Conservation (phyloP, 2,113 vertebrate genomes). For the Tupaia chinensis region DNA sequence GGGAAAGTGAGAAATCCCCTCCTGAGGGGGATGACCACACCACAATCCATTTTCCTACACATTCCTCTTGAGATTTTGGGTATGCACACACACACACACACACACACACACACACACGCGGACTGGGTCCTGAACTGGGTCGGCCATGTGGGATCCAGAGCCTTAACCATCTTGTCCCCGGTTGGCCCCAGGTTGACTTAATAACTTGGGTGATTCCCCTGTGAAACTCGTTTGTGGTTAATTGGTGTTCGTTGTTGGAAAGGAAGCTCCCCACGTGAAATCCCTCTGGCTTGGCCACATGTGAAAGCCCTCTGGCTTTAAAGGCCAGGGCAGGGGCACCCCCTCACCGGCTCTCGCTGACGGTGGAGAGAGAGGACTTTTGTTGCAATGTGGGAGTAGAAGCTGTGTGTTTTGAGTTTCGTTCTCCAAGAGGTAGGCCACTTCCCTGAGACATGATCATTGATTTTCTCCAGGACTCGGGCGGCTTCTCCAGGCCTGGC, state of each 20-base stretch:
- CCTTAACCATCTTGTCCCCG: too few relatives aligned
- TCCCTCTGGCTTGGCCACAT: neutral
- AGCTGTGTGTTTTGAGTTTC: neutral
- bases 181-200: neutral
- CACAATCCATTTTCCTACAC: too few relatives aligned
- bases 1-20: too few relatives aligned
- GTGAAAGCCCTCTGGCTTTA: neutral
- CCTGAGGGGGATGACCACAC: too few relatives aligned
- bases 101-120: too few relatives aligned
- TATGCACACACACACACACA: too few relatives aligned
- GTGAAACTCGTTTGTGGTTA: neutral
- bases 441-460: too few relatives aligned
- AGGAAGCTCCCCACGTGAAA: neutral
- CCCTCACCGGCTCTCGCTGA: too few relatives aligned
- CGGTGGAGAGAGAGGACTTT: neutral
- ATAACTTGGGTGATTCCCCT: neutral
- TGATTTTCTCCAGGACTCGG: neutral
- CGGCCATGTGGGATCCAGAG: too few relatives aligned
- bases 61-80: too few relatives aligned
- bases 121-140: too few relatives aligned
- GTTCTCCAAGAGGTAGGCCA: neutral
- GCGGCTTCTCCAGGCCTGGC: neutral
- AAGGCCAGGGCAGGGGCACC: neutral
- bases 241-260: neutral
- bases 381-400: neutral